phyloP scores from a whole-genome alignment of 2,113 vertebrate genomes.

The Apaloderma vittatum region DNA sequence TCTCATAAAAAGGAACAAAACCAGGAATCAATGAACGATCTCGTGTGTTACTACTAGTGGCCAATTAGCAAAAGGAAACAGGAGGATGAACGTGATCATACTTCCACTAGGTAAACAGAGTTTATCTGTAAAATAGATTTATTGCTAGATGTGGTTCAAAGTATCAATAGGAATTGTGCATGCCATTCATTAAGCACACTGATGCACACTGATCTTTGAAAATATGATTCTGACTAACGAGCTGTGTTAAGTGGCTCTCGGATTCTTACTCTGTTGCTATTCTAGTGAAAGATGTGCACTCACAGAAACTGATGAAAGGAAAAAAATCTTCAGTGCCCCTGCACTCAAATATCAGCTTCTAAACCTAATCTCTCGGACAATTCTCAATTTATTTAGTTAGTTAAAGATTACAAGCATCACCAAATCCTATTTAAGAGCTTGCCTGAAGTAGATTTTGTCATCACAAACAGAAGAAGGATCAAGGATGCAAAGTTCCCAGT shows the following conservation, averaged over 20 bases:
- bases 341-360: background rate
- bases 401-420: background rate
- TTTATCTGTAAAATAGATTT: slow-evolving; percentile 14
- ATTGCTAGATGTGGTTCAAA: background rate
- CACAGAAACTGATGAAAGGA: background rate
- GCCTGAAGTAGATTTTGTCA: slow-evolving; percentile 1
- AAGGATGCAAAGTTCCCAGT: background rate
- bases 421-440: background rate
- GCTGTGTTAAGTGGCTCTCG: slow-evolving; percentile 4
- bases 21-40: background rate
- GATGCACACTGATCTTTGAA: background rate
- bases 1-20: background rate
- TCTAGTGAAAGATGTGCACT: background rate
- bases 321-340: slow-evolving; percentile 13
- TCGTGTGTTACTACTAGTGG: background rate
- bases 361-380: slow-evolving; percentile 3
- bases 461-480: background rate
- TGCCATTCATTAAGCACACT: background rate
- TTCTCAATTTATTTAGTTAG: background rate
- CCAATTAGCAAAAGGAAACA: slow-evolving; percentile 24
- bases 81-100: background rate
- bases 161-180: background rate
- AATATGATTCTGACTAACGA: slow-evolving; percentile 33
- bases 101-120: slow-evolving; percentile 1
- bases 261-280: background rate